Evolutionary conservation across 2,113 vertebrate genomes (phyloP).

Genomic region (Apistogramma diplotaenia): DNA sequence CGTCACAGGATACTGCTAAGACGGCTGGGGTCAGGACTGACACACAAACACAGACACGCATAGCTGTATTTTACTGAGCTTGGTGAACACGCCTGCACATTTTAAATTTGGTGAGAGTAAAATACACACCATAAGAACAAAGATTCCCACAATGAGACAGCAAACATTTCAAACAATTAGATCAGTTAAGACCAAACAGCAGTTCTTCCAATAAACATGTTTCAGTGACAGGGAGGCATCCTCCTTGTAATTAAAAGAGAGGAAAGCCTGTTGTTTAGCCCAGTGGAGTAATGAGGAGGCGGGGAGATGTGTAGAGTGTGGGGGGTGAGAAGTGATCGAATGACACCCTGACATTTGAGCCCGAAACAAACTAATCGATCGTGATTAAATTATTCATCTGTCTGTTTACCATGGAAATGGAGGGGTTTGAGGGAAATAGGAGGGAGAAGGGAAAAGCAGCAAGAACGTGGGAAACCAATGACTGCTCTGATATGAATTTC

Average conservation of each 20-base stretch:
- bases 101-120: neutral
- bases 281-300: constrained; percentile 28
- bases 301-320: neutral
- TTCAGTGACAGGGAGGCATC: constrained; percentile 7
- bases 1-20: constrained; percentile 22
- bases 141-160: neutral
- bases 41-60: neutral
- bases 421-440: constrained; percentile 5
- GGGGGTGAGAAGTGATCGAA: constrained; percentile 42
- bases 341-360: constrained; percentile 74
- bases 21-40: neutral
- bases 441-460: neutral
- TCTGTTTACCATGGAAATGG: constrained; percentile 60
- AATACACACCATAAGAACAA: neutral
- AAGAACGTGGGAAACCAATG: neutral
- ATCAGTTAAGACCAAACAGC: constrained; percentile 39
- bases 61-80: neutral
- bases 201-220: constrained; percentile 14
- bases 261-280: constrained; percentile 34
- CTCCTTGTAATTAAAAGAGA: constrained; percentile 34
- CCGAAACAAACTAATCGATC: constrained; percentile 68
- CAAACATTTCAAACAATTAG: constrained; percentile 15
- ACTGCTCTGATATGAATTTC: neutral
- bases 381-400: constrained; percentile 71
- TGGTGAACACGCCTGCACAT: neutral